phyloP scores from a whole-genome alignment of 2,888 invertebrate genomes.

The Eilema sororculum region DNA sequence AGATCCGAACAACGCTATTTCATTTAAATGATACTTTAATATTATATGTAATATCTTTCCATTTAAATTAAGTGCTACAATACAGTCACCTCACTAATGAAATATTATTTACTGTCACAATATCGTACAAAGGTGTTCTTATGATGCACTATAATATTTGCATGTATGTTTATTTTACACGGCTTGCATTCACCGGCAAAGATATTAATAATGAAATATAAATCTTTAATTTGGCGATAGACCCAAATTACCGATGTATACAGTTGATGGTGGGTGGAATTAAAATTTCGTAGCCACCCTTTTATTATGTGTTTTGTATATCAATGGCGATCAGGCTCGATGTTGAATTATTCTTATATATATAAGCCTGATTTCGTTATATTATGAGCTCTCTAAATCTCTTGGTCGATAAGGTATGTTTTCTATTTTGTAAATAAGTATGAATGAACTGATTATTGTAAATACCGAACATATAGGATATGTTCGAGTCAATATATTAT shows the following conservation, averaged over 20 bases:
- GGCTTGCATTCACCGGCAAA: too few species aligned
- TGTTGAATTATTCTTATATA: neutral
- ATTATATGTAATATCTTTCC: too few species aligned
- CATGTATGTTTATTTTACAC: too few species aligned
- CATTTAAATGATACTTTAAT: neutral
- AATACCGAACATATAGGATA: conserved; percentile 54
- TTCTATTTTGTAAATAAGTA: conserved; percentile 48
- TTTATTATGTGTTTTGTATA: neutral
- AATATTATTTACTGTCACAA: too few species aligned
- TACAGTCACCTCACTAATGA: neutral
- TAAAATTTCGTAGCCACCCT: neutral
- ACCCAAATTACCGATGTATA: neutral
- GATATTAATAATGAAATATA: too few species aligned
- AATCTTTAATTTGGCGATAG: too few species aligned
- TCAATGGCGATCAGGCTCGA: neutral
- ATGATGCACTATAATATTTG: too few species aligned
- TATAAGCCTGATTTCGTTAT: conserved; percentile 12
- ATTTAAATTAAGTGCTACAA: too few species aligned
- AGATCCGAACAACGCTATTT: neutral
- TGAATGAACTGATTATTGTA: conserved; percentile 57
- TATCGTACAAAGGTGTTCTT: too few species aligned
- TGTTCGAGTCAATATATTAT: conserved; percentile 28
- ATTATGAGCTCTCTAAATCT: conserved; percentile 54
- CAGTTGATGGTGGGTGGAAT: neutral
- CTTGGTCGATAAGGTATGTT: conserved; percentile 24